Base-by-base conservation (phyloP, 2,888 invertebrate genomes). In the Amphipyra tragopoginis region DNA sequence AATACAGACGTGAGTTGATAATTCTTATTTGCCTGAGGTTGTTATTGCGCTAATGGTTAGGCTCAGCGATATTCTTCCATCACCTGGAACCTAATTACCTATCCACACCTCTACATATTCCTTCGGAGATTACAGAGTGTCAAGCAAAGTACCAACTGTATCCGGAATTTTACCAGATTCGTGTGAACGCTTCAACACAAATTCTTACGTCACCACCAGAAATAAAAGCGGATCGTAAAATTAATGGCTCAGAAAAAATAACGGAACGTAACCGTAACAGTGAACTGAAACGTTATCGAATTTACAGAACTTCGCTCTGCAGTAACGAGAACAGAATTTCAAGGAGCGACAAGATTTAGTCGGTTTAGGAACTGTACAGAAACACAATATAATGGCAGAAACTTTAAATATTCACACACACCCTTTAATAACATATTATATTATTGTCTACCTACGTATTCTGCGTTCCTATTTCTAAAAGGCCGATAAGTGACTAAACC, bases 221-320 rank as follows among this genome's bases (percentile, higher is more conserved):
- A 72, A 67, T 48, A 73, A 73, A 69, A 67, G 40, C 34, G 44
- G 47, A 59, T 50, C 50, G 39, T 69, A 50, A 69, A 72, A 53
- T 73, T 60, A 67, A 54, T 67, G 73, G 43, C 47, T 47, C 50
- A 67, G 29, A 52, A 67, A 72, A 69, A 60, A 70, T 53, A 54
- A 67, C 45, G 36, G 33, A 67, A 44, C 42, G 43, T 36, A 47
- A 53, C 47, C 53, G 60, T 55, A 69, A 61, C 43, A 39, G 39
- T 43, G 36, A 68, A 67, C 68, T 72, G 50, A 44, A 49, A 68
- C 69, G 54, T 70, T 73, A 69, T 68, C 40, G 69, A 70, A 61
- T 70, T 73, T 61, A 73, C 54, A 70, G 51, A 73, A 73, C 54
- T 73, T 70, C 36, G 38, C 40, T 38, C 33, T 26, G 14, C 43